Evolutionary conservation across 2,113 vertebrate genomes (phyloP).

Genomic region (crab-eating macaque (Macaca fascicularis)): DNA sequence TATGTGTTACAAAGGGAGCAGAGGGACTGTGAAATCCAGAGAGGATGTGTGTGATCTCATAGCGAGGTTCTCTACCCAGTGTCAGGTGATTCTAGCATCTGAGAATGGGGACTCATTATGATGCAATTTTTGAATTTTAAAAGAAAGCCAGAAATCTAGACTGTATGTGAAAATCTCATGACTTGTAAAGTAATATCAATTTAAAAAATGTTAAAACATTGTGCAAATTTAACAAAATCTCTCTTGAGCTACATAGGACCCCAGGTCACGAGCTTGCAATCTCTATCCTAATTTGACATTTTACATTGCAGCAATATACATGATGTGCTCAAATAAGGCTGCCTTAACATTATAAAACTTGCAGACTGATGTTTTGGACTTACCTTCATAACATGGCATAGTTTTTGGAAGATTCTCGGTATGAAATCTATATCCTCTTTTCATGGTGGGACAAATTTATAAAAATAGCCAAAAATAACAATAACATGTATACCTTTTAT

Average conservation of each 20-base stretch:
- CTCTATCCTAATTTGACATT: background rate
- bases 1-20: background rate
- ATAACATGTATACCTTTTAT: background rate
- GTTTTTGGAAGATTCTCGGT: conserved; percentile 28
- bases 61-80: background rate
- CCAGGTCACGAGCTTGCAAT: background rate
- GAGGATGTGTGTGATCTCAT: background rate
- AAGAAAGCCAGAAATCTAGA: conserved; percentile 17
- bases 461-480: background rate
- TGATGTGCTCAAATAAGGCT: background rate
- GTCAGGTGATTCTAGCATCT: background rate
- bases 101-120: background rate
- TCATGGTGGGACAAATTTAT: background rate
- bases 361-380: background rate
- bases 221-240: background rate
- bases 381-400: background rate
- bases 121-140: background rate
- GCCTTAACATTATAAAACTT: background rate
- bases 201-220: background rate
- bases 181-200: background rate
- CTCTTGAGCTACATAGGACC: background rate
- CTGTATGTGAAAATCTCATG: background rate
- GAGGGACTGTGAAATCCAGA: too few species aligned
- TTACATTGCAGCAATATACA: background rate
- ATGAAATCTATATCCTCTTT: background rate